These are phyloP conservation scores for Choreutis nemorana DNA, from an alignment of 2,888 invertebrate species.

Conservation along the genomic window DNA sequence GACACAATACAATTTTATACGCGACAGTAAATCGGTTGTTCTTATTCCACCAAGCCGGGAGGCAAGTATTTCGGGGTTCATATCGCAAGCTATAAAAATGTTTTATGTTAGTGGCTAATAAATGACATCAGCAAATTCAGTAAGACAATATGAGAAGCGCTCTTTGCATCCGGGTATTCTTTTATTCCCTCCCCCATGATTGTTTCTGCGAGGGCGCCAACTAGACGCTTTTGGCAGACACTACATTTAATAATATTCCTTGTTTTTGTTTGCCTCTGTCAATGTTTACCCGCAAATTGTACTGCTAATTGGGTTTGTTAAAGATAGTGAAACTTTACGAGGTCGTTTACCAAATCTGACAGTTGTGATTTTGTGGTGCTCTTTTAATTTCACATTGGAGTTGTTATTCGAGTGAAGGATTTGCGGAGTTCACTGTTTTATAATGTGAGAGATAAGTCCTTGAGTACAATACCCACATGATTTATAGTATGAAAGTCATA, in stretches of 20 bases:
- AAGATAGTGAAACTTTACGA: slow-evolving; percentile 20
- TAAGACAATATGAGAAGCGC: slow-evolving; percentile 61
- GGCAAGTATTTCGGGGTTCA: slow-evolving; percentile 36
- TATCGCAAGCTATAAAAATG: slow-evolving; percentile 63
- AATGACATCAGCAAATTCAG: slow-evolving; percentile 65
- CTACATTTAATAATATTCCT: slow-evolving; percentile 37
- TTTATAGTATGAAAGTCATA: no score
- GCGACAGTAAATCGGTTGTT: slow-evolving; percentile 48
- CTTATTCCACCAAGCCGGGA: slow-evolving; percentile 40
- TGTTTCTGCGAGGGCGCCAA: slow-evolving; percentile 53
- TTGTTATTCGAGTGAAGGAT: not conserved
- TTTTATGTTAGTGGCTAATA: slow-evolving; percentile 66
- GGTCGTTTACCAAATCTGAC: no score
- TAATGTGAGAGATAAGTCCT: slow-evolving; percentile 7
- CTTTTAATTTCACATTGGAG: not conserved
- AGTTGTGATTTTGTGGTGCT: no score
- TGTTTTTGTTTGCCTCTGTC: slow-evolving; percentile 39
- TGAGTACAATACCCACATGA: no score
- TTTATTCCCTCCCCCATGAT: slow-evolving; percentile 56
- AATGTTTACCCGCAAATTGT: slow-evolving; percentile 30
- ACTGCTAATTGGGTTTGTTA: slow-evolving; percentile 36
- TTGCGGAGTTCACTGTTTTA: slow-evolving; percentile 1
- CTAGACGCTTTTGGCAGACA: slow-evolving; percentile 41
- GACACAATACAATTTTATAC: slow-evolving; percentile 49
- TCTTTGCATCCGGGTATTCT: slow-evolving; percentile 50